These are phyloP conservation scores for Aurelia coerulea DNA, from an alignment of 30 jellyfish, hydroid and myxozoan species.

Conservation along the genomic window DNA sequence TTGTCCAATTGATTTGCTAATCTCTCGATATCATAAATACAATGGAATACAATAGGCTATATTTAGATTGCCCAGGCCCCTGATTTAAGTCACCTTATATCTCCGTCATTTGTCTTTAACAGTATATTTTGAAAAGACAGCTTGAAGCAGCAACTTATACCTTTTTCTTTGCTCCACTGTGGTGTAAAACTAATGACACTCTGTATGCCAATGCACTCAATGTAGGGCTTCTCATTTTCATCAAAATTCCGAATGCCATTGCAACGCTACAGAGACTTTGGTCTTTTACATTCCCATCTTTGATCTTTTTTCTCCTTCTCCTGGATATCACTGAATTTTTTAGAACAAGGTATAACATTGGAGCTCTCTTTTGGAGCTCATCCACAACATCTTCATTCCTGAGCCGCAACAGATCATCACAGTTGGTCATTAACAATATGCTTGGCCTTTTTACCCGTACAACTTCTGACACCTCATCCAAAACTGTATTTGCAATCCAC, in stretches of 20 bases:
- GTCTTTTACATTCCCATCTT: constrained; percentile 1
- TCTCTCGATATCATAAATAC: too few relatives aligned
- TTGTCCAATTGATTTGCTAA: too few relatives aligned
- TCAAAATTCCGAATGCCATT: constrained; percentile 23
- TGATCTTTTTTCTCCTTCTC: constrained; percentile 12
- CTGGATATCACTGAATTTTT: too few relatives aligned
- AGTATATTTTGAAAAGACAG: not conserved
- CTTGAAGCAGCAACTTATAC: not conserved
- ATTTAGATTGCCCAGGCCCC: too few relatives aligned
- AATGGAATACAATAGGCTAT: too few relatives aligned
- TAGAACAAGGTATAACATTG: constrained; percentile 5
- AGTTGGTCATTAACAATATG: constrained; percentile 12
- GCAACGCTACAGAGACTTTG: constrained; percentile 6
- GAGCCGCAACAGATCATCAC: constrained; percentile 4
- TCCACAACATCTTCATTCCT: constrained; percentile 1
- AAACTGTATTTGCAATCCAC: constrained; percentile 21
- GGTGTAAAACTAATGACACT: constrained; percentile 25
- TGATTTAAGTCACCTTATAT: too few relatives aligned
- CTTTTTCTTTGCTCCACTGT: constrained; percentile 45
- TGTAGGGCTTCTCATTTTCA: constrained; percentile 40
- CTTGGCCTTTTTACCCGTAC: constrained; percentile 26
- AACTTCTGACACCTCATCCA: constrained; percentile 15
- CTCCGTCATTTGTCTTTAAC: too few relatives aligned
- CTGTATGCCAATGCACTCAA: constrained; percentile 32
- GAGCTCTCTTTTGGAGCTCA: constrained; percentile 23